Evolutionary conservation across 2,888 invertebrate species (phyloP).

Genomic region (Mimachlamys varia): DNA sequence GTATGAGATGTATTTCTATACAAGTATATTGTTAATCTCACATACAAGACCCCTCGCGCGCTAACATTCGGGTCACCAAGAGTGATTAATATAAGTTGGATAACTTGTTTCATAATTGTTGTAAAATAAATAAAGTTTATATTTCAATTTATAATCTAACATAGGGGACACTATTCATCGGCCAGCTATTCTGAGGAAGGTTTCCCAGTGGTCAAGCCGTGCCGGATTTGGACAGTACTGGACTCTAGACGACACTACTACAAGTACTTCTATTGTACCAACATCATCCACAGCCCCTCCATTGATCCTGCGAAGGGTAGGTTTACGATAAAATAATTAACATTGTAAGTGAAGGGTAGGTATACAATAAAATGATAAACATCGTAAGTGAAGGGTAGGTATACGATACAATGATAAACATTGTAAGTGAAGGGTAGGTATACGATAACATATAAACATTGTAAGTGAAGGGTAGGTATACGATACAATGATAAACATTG

Average conservation of each 20-base stretch:
- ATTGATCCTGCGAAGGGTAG: not conserved
- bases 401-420: not conserved
- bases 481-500: not conserved
- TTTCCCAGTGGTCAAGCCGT: not conserved
- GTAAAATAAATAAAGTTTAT: too few species aligned
- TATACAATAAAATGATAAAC: not conserved
- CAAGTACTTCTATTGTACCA: not conserved
- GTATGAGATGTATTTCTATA: too few species aligned
- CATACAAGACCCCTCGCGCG: too few species aligned
- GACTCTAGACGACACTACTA: not conserved
- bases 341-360: not conserved
- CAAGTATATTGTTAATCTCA: too few species aligned
- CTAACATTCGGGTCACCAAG: too few species aligned
- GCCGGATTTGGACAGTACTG: not conserved
- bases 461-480: not conserved
- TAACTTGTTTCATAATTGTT: too few species aligned
- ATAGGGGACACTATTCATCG: not conserved
- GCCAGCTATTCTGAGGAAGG: not conserved
- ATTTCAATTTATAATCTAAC: too few species aligned
- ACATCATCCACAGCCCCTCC: not conserved
- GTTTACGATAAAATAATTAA: not conserved
- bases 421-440: not conserved
- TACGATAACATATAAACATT: not conserved
- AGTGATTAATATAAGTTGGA: too few species aligned
- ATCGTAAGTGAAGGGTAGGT: not conserved